Base-by-base conservation (phyloP, 2,113 vertebrate genomes). In the Platysteira castanea region DNA sequence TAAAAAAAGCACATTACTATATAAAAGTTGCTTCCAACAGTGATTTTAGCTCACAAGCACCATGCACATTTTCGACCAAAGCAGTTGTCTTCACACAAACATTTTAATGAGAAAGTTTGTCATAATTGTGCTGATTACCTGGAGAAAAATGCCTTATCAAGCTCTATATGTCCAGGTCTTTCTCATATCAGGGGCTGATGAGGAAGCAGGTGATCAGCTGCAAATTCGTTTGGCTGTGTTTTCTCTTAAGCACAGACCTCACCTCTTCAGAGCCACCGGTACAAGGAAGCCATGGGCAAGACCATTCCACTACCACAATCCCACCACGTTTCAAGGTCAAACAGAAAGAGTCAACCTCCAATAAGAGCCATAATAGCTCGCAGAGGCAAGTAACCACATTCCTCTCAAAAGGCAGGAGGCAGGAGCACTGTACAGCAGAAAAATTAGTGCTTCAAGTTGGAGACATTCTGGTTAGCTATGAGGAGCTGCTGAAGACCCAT, bases 281-380 rank as follows among this genome's bases (percentile, higher is more conserved):
- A 46, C 49, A n/a, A 68, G 47, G 47, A 54, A 88, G 11, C 22
- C 26, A 27, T 0, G 4, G 39, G 37, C 28, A 82, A 57, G 37
- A 18, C 18, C 44, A 61, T n/a, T 11, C 10, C 12, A n/a, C 23
- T 15, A 8, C 27, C 33, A 56, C 44, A 81, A 54, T 10, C 15
- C 37, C 46, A 42, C 13, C 3, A 0, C 18, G 16, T 6, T 75
- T 88, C 31, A 28, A 28, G 28, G n/a, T 33, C 35, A 49, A 7
- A 70, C 6, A 3, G 13, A 79, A 70, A 20, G 35, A 67, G 6
- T 39, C 56, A 61, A 7, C 4, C 11, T 67, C 12, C 21, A 69
- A 0, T 8, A 28, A 23, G 10, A 67, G 10, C 31, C 13, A 31
- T 7, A 28, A 57, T 20, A 37, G 44, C 59, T 78, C 0, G 0